Evolutionary conservation across 1,140 invertebrate genomes (phyloP).

Genomic region (Trialeurodes vaporariorum): DNA sequence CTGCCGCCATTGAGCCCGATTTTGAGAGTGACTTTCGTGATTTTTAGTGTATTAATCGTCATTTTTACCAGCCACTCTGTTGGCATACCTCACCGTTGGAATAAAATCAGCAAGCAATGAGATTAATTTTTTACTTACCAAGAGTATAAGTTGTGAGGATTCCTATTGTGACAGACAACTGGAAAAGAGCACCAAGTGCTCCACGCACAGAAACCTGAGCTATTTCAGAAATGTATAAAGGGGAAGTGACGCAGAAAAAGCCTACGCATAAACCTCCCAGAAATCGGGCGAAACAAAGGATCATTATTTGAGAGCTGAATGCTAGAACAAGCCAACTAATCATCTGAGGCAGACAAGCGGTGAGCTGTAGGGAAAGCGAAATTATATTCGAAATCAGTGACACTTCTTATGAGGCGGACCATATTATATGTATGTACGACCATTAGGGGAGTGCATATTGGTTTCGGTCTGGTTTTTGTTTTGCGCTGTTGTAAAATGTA

Average conservation of each 20-base stretch:
- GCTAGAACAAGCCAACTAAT: slow-evolving; percentile 55
- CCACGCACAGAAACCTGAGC: slow-evolving; percentile 63
- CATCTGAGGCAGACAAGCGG: slow-evolving; percentile 14
- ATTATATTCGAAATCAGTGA: no score
- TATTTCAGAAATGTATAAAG: slow-evolving; percentile 79
- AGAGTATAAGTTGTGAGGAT: slow-evolving; percentile 34
- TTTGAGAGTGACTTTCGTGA: no score
- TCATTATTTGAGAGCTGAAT: slow-evolving; percentile 42
- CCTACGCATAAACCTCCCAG: slow-evolving; percentile 63
- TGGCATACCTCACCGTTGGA: no score
- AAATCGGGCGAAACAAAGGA: slow-evolving; percentile 58
- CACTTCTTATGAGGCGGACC: no score
- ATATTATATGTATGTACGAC: no score
- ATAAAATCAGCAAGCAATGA: no score
- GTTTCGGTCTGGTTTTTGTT: no score
- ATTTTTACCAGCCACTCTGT: no score
- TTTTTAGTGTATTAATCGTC: no score
- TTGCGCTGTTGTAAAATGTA: no score
- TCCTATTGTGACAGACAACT: slow-evolving; percentile 37
- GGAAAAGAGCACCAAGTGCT: slow-evolving; percentile 36
- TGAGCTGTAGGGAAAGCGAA: background rate
- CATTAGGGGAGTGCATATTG: no score
- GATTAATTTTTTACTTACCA: slow-evolving; percentile 21
- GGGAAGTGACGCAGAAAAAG: slow-evolving; percentile 64
- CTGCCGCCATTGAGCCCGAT: no score